These are phyloP conservation scores for Zaprionus kolodkinae DNA, from an alignment of 1,140 invertebrate genomes.

Conservation along the genomic window DNA sequence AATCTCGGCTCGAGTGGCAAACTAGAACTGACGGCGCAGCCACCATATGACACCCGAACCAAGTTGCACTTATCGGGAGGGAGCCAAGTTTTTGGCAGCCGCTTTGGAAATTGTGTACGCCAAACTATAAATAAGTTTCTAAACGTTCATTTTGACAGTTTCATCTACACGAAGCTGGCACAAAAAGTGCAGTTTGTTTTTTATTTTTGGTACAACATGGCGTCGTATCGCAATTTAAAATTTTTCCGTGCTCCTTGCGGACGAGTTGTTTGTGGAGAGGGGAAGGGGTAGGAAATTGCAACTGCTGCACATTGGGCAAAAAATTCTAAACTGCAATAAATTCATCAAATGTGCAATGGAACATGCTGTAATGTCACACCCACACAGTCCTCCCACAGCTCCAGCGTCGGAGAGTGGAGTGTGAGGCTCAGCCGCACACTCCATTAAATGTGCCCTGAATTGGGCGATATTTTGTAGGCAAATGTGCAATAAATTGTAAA, in stretches of 20 bases:
- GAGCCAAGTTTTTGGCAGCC: constrained; percentile 41
- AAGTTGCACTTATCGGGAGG: constrained; percentile 18
- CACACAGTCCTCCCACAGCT: constrained; percentile 40
- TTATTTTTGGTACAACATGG: constrained; percentile 26
- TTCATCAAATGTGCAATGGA: constrained; percentile 83
- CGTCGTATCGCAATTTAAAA: constrained; percentile 49
- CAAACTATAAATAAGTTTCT: constrained; percentile 79
- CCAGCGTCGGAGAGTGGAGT: not conserved
- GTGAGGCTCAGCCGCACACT: constrained; percentile 40
- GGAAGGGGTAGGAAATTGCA: constrained; percentile 43
- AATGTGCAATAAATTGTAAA: constrained; percentile 83
- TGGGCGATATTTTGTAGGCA: constrained; percentile 81
- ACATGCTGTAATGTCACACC: constrained; percentile 83
- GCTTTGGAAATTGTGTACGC: constrained; percentile 37
- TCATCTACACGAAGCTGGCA: constrained; percentile 56
- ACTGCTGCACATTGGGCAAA: constrained; percentile 74
- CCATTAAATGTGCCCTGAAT: constrained; percentile 67
- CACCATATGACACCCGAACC: constrained; percentile 6
- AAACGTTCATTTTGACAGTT: constrained; percentile 78
- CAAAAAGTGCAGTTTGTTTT: constrained; percentile 27
- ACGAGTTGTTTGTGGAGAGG: not conserved
- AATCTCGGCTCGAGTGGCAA: constrained; percentile 19
- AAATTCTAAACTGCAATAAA: constrained; percentile 84
- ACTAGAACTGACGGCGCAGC: constrained; percentile 23
- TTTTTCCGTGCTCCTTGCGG: constrained; percentile 29